These are phyloP conservation scores for Ia io DNA, from an alignment of 2,113 vertebrate genomes.

Conservation along the genomic window DNA sequence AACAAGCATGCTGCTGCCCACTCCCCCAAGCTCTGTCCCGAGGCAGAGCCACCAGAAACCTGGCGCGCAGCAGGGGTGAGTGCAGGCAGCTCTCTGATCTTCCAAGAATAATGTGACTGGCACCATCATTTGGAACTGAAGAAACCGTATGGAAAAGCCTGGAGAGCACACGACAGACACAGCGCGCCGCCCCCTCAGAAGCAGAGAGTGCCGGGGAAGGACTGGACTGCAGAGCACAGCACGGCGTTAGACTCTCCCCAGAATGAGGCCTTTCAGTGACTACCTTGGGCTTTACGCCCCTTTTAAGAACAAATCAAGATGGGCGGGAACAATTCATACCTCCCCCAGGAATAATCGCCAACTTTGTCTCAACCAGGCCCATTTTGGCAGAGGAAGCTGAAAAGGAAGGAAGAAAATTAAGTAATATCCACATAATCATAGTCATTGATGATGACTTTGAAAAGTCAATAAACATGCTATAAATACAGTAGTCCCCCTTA, in stretches of 20 bases:
- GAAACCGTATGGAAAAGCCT: neutral
- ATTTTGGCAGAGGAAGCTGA: conserved; percentile 93
- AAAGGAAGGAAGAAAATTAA: conserved; percentile 66
- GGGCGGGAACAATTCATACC: conserved; percentile 82
- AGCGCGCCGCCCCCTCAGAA: neutral
- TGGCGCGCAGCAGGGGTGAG: no score
- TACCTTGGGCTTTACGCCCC: neutral
- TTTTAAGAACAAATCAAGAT: neutral
- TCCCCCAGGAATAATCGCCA: conserved; percentile 96
- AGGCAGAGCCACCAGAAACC: neutral
- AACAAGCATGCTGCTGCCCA: neutral
- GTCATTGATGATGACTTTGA: neutral
- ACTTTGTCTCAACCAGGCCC: conserved; percentile 96
- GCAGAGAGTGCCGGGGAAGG: neutral
- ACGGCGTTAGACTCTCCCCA: neutral
- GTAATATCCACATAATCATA: neutral
- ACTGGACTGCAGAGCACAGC: neutral
- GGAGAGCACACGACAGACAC: neutral
- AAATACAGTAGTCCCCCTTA: neutral
- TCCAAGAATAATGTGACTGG: neutral
- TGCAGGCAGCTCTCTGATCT: no score
- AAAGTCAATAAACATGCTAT: neutral
- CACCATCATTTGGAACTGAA: neutral
- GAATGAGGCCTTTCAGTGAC: neutral
- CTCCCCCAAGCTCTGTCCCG: neutral